Evolutionary conservation across 37 sponge, comb jelly and placozoan genomes (phyloP).

Genomic region (Eunapius fragilis): DNA sequence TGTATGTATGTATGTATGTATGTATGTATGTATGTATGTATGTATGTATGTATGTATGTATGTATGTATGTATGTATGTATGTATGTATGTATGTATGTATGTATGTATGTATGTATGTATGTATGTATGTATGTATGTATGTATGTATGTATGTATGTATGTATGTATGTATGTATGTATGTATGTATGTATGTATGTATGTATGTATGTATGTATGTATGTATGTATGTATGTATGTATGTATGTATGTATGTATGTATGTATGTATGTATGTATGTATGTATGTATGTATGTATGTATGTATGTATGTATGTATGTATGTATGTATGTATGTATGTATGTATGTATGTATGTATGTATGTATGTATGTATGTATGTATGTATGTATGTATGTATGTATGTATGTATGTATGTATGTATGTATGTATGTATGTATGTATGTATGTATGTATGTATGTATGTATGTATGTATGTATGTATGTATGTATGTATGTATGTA

Average conservation of each 20-base stretch:
- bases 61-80: neutral
- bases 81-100: too few species aligned
- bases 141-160: neutral
- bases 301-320: neutral
- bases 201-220: neutral
- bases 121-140: slow-evolving; percentile 3
- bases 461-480: too few species aligned
- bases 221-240: neutral
- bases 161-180: neutral
- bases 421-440: too few species aligned
- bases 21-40: neutral
- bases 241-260: slow-evolving; percentile 19
- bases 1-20: neutral
- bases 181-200: neutral
- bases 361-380: too few species aligned
- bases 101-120: too few species aligned
- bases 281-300: neutral
- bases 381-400: too few species aligned
- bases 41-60: slow-evolving; percentile 1
- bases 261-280: neutral
- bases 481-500: too few species aligned
- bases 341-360: neutral
- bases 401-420: too few species aligned
- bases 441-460: too few species aligned
- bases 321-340: neutral